These are phyloP conservation scores for Pyrgus malvae DNA, from an alignment of 2,888 invertebrate species.

Conservation along the genomic window DNA sequence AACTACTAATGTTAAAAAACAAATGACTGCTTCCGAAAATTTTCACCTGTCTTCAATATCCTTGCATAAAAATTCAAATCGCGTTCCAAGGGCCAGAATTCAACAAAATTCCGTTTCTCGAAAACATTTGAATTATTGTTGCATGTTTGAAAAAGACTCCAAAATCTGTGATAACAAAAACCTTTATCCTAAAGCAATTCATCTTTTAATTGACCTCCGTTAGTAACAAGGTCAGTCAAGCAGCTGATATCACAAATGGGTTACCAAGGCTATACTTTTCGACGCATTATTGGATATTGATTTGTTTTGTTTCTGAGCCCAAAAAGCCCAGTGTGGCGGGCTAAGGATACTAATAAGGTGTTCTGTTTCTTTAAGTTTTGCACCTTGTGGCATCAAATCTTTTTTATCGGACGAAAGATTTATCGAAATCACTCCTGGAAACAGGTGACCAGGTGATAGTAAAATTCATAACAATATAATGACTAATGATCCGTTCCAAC, in stretches of 20 bases:
- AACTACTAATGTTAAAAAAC: slow-evolving; percentile 1
- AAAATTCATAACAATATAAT: background rate
- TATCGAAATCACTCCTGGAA: slow-evolving; percentile 56
- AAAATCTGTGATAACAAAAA: slow-evolving; percentile 33
- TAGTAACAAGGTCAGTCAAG: slow-evolving; percentile 61
- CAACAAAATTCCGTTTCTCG: slow-evolving; percentile 47
- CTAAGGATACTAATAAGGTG: slow-evolving; percentile 63
- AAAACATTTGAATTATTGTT: slow-evolving; percentile 10
- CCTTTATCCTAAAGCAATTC: slow-evolving; percentile 34
- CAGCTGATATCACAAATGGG: slow-evolving; percentile 72
- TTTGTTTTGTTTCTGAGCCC: slow-evolving; percentile 67
- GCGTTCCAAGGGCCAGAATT: slow-evolving; percentile 56
- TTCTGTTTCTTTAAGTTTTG: slow-evolving; percentile 63
- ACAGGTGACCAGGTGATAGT: slow-evolving; percentile 51
- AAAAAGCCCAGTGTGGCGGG: slow-evolving; percentile 54
- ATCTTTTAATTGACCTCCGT: slow-evolving; percentile 65
- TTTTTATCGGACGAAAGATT: slow-evolving; percentile 48
- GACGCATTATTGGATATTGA: slow-evolving; percentile 63
- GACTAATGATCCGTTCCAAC: too few relatives aligned
- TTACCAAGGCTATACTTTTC: slow-evolving; percentile 66
- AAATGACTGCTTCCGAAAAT: slow-evolving; percentile 4
- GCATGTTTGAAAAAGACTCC: slow-evolving; percentile 35
- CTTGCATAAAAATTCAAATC: slow-evolving; percentile 59
- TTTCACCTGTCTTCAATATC: slow-evolving; percentile 61
- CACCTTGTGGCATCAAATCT: slow-evolving; percentile 73